Evolutionary conservation across 2,113 vertebrate genomes (phyloP).

Genomic region (Uria aalge): DNA sequence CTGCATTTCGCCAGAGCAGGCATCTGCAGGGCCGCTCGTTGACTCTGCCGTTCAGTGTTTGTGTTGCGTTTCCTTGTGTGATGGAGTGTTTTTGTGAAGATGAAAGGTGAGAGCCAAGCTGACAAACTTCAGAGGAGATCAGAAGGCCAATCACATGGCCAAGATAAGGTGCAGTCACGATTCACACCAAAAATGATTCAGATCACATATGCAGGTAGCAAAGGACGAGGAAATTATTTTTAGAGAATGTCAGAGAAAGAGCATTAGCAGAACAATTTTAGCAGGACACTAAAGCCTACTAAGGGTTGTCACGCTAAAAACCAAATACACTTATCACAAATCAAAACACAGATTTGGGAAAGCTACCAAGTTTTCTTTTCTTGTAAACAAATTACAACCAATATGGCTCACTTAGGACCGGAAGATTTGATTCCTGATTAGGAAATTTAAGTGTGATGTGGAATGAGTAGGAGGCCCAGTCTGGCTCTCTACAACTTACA

Average conservation of each 20-base stretch:
- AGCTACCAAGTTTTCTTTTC: not conserved
- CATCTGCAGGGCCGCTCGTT: not conserved
- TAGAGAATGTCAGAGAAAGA: not conserved
- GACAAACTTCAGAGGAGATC: not conserved
- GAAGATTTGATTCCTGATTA: not conserved
- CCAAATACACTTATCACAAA: not conserved
- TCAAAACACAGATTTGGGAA: not conserved
- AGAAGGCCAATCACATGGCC: not conserved
- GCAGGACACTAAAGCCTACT: not conserved
- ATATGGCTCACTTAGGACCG: not conserved
- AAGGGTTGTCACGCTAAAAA: fast-evolving
- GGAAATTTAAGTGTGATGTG: not conserved
- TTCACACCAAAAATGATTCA: not conserved
- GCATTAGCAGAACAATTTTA: not conserved
- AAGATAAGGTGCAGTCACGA: not conserved
- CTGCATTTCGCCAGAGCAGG: fast-evolving
- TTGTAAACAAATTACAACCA: not conserved
- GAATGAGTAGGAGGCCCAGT: not conserved
- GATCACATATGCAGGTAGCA: not conserved
- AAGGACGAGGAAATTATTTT: not conserved
- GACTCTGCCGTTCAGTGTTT: not conserved
- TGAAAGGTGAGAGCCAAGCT: not conserved
- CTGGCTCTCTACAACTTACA: not conserved
- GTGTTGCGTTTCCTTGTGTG: not conserved
- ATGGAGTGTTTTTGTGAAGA: not conserved